Evolutionary conservation across 37 sponge, comb jelly and placozoan species (phyloP), one percentile per base, ranked within the genome.

Genomic region (Aplysina aerophoba): DNA sequence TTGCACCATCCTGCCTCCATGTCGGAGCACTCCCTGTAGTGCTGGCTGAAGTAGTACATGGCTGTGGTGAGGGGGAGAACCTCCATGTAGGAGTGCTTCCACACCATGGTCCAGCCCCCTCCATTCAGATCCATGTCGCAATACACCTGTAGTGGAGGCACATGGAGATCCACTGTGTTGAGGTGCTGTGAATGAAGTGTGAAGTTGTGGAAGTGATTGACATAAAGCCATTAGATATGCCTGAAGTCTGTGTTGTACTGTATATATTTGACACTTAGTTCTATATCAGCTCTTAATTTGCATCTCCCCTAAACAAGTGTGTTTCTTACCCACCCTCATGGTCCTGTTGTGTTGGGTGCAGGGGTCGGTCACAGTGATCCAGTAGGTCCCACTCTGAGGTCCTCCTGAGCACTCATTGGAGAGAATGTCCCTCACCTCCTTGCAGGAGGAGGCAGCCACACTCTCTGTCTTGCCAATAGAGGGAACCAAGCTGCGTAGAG

Each of bases 11-110:
- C 83, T 24, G 65, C 22, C 28, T 59, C 83, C 21, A 63, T n/a
- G 61, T 61, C 24, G 44, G 67, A 31, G 39, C 83, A 82, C 31
- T 20, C 30, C 44, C 34, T 58, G 61, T 65, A 36, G 66, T 82
- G 44, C 6, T 82, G 31, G 36, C 65, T 63, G 83, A 82, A 82
- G 50, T 82, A 82, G 41, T 82, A 59, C 83, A 82, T 82, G 67
- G 25, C 40, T 21, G 59, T 59, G 36, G 41, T 63, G 66, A 82
- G 83, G 4, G 83, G 83, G 27, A n/a, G 21, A 21, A 64, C 65
- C 40, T 82, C 83, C 83, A 82, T 63, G 83, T 82, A 82, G 22
- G 83, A 82, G 50, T 82, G 83, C 40, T 82, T 59, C 83, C 83
- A 82, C 24, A 82, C 83, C 34, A 82, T 36, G 22, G 83, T 82